Evolutionary conservation across 2,113 vertebrate genomes (phyloP).

Genomic region (Sorex fumeus): DNA sequence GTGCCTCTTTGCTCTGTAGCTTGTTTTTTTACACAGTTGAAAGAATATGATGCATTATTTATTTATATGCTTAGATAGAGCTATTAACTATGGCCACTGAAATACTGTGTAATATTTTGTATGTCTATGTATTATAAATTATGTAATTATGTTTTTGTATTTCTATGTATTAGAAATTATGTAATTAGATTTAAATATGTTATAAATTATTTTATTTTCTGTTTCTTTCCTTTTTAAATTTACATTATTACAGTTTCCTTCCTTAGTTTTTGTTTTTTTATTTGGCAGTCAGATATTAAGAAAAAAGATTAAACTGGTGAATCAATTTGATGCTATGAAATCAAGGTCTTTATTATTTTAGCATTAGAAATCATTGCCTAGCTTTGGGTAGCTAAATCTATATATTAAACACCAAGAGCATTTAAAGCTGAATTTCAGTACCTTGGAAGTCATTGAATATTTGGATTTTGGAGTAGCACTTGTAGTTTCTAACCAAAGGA

Average conservation of each 20-base stretch:
- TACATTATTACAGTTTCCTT: not conserved
- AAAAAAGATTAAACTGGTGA: not conserved
- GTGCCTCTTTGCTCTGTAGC: not conserved
- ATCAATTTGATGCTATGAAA: not conserved
- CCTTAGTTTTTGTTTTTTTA: not conserved
- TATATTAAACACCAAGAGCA: not conserved
- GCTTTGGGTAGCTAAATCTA: not conserved
- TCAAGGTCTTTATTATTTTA: too few species aligned
- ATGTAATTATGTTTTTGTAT: too few species aligned
- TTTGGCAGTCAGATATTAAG: not conserved
- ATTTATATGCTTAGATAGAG: not conserved
- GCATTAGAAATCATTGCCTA: too few species aligned
- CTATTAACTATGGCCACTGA: not conserved
- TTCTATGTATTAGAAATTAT: too few species aligned
- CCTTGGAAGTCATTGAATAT: not conserved
- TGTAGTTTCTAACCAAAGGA: not conserved
- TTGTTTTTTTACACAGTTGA: not conserved
- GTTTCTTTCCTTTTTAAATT: not conserved
- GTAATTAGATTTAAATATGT: too few species aligned
- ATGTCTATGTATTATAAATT: too few species aligned
- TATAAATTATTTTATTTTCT: not conserved
- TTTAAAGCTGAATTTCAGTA: not conserved
- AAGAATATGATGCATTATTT: slow-evolving; percentile 12
- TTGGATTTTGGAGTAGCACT: not conserved
- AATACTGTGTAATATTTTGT: too few species aligned